Base-by-base conservation (phyloP, 2,888 invertebrate genomes). In the Conops quadrifasciatus region DNA sequence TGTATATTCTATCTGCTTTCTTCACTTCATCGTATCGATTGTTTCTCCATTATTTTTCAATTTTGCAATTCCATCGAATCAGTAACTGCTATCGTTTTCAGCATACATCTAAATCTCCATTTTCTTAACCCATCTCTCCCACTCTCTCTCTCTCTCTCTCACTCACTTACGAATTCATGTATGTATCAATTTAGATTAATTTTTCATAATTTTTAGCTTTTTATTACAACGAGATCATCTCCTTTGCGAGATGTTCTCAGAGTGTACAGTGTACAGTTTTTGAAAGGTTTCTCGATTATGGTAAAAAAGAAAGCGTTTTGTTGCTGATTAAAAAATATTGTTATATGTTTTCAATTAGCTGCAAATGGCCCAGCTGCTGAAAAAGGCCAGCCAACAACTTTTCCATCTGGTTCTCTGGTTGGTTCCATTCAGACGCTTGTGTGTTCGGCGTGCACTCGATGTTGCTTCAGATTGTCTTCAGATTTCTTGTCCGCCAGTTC, bases 311-410 rank as follows among this genome's bases (percentile, higher is more conserved):
- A 49, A 49, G 49, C 51, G 64, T 64, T 64, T 28, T 62, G 49
- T 49, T 51, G 26, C 30, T 26, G 64, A 51, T 30, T 64, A 51
- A 64, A n/a, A n/a, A 28, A 49, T 51, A 51, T 64, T 51, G 64
- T 64, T 64, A 64, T 30, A 64, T n/a, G n/a, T n/a, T n/a, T 64
- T 51, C 64, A 64, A 64, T 64, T 64, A 64, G 64, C 28, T 51
- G 64, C 64, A n/a, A 51, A 49, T 64, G 26, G 28, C 64, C 26
- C 51, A n/a, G 28, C 26, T 24, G 28, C 64, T 64, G 19, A 19
- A 64, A 64, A 64, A 28, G 64, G 64, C 51, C 49, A 5, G 53
- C 53, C 66, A 53, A 53, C 66, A 24, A 56, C 56, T 56, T 47
- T 53, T 19, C 24, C n/a, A n/a, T n/a, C n/a, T n/a, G n/a, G n/a